These are phyloP conservation scores for Pseudonaja textilis DNA, from an alignment of 2,113 vertebrate genomes.

Conservation along the genomic window DNA sequence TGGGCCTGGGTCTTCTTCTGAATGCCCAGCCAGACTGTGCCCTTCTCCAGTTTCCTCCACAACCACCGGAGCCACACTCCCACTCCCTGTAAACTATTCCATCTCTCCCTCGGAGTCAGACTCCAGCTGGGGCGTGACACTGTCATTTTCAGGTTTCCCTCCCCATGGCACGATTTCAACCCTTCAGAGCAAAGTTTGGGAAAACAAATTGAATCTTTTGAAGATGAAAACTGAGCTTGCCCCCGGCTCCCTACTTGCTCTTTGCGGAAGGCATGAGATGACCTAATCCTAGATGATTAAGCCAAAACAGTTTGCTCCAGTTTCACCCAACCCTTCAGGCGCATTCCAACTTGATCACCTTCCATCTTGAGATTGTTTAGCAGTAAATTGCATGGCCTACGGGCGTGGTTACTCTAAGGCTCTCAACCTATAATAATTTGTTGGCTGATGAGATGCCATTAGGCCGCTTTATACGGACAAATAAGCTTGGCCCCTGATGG, in stretches of 20 bases:
- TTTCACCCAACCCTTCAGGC: slow-evolving; percentile 53
- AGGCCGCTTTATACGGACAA: slow-evolving; percentile 51
- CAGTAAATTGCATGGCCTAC: slow-evolving; percentile 45
- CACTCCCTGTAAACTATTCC: too few species aligned
- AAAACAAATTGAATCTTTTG: slow-evolving; percentile 58
- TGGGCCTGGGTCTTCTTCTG: too few species aligned
- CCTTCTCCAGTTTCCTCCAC: too few species aligned
- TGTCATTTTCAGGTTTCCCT: background rate
- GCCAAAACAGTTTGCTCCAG: slow-evolving; percentile 58
- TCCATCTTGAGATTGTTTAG: slow-evolving; percentile 20
- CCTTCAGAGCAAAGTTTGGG: slow-evolving; percentile 52
- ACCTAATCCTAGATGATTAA: slow-evolving; percentile 45
- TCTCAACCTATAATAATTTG: slow-evolving; percentile 54
- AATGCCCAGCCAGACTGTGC: too few species aligned
- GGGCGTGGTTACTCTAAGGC: slow-evolving; percentile 44
- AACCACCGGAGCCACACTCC: too few species aligned
- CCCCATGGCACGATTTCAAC: slow-evolving; percentile 15
- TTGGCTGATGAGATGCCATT: slow-evolving; percentile 48
- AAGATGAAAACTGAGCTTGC: slow-evolving; percentile 38
- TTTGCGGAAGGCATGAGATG: slow-evolving; percentile 31
- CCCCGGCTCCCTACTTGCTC: slow-evolving; percentile 47
- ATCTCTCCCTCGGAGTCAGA: too few species aligned
- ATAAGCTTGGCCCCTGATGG: slow-evolving; percentile 33
- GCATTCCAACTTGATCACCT: slow-evolving; percentile 67
- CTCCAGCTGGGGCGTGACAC: too few species aligned